Evolutionary conservation across 2,888 invertebrate species (phyloP).

Genomic region (Macrophya alboannulata): DNA sequence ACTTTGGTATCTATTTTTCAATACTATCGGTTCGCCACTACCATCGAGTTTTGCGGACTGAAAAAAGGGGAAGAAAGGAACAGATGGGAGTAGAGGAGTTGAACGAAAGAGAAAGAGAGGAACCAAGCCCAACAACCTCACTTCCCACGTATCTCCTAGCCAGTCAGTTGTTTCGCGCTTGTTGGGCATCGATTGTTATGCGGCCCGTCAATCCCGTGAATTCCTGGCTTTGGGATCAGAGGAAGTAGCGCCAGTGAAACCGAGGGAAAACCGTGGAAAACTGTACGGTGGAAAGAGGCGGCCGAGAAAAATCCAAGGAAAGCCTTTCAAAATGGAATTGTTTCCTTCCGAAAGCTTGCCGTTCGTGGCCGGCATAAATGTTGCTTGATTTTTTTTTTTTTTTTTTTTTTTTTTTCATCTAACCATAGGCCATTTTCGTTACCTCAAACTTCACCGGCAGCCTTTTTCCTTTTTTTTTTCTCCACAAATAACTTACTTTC

Average conservation of each 20-base stretch:
- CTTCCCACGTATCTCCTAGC: slow-evolving; percentile 45
- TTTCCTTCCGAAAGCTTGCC: slow-evolving; percentile 42
- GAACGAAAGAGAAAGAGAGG: background rate
- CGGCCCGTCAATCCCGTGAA: slow-evolving; percentile 54
- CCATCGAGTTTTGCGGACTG: background rate
- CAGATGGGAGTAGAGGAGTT: background rate
- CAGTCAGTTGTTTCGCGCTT: slow-evolving; percentile 53
- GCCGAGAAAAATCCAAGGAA: slow-evolving; percentile 26
- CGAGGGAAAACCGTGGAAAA: slow-evolving; percentile 35
- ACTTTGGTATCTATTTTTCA: slow-evolving; percentile 35
- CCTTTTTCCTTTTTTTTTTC: slow-evolving; percentile 46
- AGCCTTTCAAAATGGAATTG: slow-evolving; percentile 54
- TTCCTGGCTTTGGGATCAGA: slow-evolving; percentile 48
- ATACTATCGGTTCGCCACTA: slow-evolving; percentile 29
- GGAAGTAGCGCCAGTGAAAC: slow-evolving; percentile 37
- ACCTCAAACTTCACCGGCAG: slow-evolving; percentile 28
- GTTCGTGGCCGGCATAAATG: slow-evolving; percentile 50
- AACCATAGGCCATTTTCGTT: slow-evolving; percentile 15
- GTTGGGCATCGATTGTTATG: slow-evolving; percentile 56
- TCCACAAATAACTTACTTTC: slow-evolving; percentile 41
- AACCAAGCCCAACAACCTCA: slow-evolving; percentile 23
- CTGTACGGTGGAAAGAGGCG: background rate
- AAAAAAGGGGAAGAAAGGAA: background rate
- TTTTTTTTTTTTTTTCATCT: background rate
- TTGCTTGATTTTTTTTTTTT: slow-evolving; percentile 19